A percentile compares a stretch with the other conserved stretches of the same genome.
phyloP scores from a whole-genome alignment of 2,888 invertebrate species.

The Adelphocoris suturalis region DNA sequence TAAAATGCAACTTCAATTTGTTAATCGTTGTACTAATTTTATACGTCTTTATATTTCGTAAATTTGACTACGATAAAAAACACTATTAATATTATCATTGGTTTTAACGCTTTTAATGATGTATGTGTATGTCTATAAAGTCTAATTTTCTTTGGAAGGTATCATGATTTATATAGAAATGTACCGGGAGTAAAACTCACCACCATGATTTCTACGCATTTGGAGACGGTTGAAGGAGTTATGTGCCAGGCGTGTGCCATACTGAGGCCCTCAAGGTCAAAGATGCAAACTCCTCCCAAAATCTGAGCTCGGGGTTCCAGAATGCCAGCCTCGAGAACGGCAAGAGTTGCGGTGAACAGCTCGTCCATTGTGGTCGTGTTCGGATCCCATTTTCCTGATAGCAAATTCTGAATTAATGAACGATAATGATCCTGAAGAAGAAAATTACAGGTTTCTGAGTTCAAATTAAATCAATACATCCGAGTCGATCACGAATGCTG shows the following conservation, averaged over 20 bases:
- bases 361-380: slow-evolving; percentile 84
- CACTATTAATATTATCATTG: no score
- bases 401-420: background rate
- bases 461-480: no score
- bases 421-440: background rate
- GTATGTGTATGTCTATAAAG: no score
- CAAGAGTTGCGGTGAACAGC: slow-evolving; percentile 81
- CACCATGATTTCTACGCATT: slow-evolving; percentile 85
- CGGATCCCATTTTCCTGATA: slow-evolving; percentile 87
- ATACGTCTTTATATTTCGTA: no score
- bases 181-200: slow-evolving; percentile 79
- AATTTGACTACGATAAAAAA: no score
- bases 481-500: no score
- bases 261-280: slow-evolving; percentile 84
- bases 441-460: background rate
- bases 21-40: no score
- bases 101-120: no score
- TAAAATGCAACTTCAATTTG: no score
- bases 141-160: no score
- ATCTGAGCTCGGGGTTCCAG: slow-evolving; percentile 88
- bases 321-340: slow-evolving; percentile 85
- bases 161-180: no score
- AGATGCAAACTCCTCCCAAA: slow-evolving; percentile 87
- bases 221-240: slow-evolving; percentile 85
- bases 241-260: slow-evolving; percentile 82